phyloP scores from a whole-genome alignment of 2,113 vertebrate species.

The Boleophthalmus pectinirostris region DNA sequence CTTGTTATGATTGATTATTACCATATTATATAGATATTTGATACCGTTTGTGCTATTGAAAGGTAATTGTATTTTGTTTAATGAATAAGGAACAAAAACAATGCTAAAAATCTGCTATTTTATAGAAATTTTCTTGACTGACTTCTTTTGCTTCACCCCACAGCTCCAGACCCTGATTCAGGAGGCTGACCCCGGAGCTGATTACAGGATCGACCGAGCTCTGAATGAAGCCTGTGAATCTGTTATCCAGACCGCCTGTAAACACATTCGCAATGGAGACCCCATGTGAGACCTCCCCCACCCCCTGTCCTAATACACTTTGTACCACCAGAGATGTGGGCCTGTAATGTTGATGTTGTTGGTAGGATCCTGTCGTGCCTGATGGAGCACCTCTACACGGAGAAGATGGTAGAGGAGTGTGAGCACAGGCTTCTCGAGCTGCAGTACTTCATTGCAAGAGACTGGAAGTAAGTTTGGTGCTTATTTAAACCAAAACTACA shows the following conservation, averaged over 20 bases:
- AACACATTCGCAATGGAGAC: conserved; percentile 94
- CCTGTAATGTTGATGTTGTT: neutral
- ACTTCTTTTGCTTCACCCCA: conserved; percentile 9
- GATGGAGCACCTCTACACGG: conserved; percentile 97
- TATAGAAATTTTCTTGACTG: neutral
- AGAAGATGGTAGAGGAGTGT: conserved; percentile 97
- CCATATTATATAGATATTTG: too few relatives aligned
- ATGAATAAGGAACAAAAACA: too few relatives aligned
- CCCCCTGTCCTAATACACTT: neutral
- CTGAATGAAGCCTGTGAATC: conserved; percentile 97
- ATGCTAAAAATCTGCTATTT: too few relatives aligned
- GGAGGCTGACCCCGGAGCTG: conserved; percentile 91
- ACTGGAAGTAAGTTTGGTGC: conserved; percentile 90
- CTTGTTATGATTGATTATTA: too few relatives aligned
- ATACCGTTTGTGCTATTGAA: too few relatives aligned
- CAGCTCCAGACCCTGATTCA: conserved; percentile 95
- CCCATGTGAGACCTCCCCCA: conserved; percentile 90
- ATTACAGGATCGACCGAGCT: conserved; percentile 94
- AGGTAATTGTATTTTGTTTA: too few relatives aligned
- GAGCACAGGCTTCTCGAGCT: conserved; percentile 92
- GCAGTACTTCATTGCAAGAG: conserved; percentile 96
- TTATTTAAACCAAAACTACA: neutral
- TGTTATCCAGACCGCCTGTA: conserved; percentile 97
- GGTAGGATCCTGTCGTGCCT: conserved; percentile 93
- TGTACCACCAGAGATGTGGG: neutral